A percentile compares a stretch with the other conserved stretches of the same genome.
Evolutionary conservation across 2,888 invertebrate species (phyloP).

Genomic region (Plagiodera versicolora): DNA sequence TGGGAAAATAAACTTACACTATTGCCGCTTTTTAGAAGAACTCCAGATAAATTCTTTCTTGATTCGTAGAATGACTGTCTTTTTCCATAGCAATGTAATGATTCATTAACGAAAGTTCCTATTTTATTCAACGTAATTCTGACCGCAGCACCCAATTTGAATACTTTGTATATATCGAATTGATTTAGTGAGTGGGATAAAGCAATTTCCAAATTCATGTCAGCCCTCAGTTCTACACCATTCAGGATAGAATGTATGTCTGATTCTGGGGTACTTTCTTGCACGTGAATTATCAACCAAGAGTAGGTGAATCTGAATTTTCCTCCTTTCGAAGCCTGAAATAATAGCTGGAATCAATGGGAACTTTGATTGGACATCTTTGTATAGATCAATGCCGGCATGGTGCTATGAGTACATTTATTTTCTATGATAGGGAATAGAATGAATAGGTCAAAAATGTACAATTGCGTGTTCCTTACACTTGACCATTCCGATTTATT

Average conservation of each 20-base stretch:
- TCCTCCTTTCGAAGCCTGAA: not conserved
- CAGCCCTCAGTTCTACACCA: constrained; percentile 29
- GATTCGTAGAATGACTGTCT: constrained; percentile 33
- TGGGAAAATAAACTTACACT: constrained; percentile 39
- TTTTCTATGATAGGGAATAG: too few relatives aligned
- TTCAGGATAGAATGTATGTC: constrained; percentile 19
- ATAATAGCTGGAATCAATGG: too few relatives aligned
- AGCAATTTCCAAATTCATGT: constrained; percentile 35
- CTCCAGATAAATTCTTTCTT: constrained; percentile 39
- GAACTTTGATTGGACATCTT: too few relatives aligned
- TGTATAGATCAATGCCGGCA: too few relatives aligned
- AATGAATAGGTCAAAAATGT: not conserved
- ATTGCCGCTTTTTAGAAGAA: constrained; percentile 37
- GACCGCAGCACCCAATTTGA: constrained; percentile 33
- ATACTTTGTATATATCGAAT: constrained; percentile 35
- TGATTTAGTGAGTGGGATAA: constrained; percentile 1
- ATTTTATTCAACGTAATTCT: constrained; percentile 14
- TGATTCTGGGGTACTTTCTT: not conserved
- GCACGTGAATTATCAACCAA: not conserved
- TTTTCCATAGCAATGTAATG: not conserved
- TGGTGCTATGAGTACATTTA: too few relatives aligned
- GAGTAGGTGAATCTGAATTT: not conserved
- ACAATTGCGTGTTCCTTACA: too few relatives aligned
- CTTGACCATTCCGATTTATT: too few relatives aligned
- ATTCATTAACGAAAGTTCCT: not conserved